Percentiles rank a stretch among this genome's conserved stretches.
phyloP scores from a whole-genome alignment of 2,797 vertebrate genomes.

The Huso huso region DNA sequence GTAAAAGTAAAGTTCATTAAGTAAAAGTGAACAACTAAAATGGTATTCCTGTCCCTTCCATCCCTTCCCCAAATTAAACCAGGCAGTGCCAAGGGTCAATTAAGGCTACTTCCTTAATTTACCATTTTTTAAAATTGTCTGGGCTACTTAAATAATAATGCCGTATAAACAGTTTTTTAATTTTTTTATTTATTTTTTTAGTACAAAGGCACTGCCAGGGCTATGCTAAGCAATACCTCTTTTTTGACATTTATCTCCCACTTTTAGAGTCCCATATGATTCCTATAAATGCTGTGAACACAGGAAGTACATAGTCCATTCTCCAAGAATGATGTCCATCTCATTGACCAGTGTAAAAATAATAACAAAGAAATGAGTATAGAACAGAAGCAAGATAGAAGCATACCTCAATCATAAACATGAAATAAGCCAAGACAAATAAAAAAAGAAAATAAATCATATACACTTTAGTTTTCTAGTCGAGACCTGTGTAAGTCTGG shows the following conservation, averaged over 20 bases:
- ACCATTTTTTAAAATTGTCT: too few relatives aligned
- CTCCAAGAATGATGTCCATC: constrained; percentile 5
- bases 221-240: constrained; percentile 34
- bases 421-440: constrained; percentile 43
- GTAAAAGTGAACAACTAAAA: too few relatives aligned
- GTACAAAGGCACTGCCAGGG: constrained; percentile 56
- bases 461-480: constrained; percentile 12
- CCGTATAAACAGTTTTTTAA: too few relatives aligned
- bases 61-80: too few relatives aligned
- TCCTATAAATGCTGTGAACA: constrained; percentile 33
- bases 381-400: constrained; percentile 23
- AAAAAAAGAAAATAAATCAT: constrained; percentile 14
- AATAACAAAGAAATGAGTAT: constrained; percentile 35
- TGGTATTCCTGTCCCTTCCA: too few relatives aligned
- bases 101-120: too few relatives aligned
- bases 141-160: too few relatives aligned
- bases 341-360: constrained; percentile 29
- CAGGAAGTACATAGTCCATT: constrained; percentile 24
- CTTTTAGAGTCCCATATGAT: constrained; percentile 23
- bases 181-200: too few relatives aligned
- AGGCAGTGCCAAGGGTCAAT: constrained; percentile 52
- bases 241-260: too few relatives aligned
- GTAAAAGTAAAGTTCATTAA: too few relatives aligned
- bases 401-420: constrained; percentile 47
- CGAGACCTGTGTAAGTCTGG: constrained; percentile 40